These are phyloP conservation scores for Turdus rufiventris DNA, from an alignment of 2,113 vertebrate species.

Conservation along the genomic window DNA sequence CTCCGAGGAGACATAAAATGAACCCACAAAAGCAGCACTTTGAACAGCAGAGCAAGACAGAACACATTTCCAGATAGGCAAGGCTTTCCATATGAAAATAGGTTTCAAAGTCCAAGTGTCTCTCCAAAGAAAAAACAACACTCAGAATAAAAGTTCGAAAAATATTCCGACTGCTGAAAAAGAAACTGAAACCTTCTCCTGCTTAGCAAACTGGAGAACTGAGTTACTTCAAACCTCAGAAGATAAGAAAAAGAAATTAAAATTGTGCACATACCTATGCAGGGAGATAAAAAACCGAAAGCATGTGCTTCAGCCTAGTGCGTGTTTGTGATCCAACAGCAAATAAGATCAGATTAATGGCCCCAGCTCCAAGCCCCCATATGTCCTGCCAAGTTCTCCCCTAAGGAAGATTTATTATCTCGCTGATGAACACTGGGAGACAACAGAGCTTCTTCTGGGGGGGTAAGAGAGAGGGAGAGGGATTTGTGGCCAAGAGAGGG, in stretches of 20 bases:
- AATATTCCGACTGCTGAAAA: background rate
- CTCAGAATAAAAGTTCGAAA: background rate
- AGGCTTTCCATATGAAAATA: background rate
- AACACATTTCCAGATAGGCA: background rate
- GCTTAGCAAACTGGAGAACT: background rate
- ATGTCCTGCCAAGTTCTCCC: background rate
- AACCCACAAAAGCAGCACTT: background rate
- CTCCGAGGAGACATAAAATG: background rate
- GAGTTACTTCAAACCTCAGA: background rate
- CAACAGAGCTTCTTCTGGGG: background rate
- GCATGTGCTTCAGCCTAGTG: background rate
- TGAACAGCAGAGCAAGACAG: background rate
- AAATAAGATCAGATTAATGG: background rate
- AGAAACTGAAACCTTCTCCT: conserved; percentile 24
- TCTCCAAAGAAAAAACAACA: background rate
- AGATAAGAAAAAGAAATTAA: background rate
- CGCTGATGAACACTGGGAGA: background rate
- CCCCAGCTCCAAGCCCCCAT: background rate
- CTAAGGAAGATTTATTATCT: background rate
- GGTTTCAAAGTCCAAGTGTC: conserved; percentile 28
- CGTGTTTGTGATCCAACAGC: background rate
- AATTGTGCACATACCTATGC: background rate
- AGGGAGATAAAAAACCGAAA: background rate
- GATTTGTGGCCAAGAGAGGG: background rate
- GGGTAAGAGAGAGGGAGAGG: background rate